phyloP scores from a whole-genome alignment of 2,113 vertebrate species.

The Salvelinus namaycush region DNA sequence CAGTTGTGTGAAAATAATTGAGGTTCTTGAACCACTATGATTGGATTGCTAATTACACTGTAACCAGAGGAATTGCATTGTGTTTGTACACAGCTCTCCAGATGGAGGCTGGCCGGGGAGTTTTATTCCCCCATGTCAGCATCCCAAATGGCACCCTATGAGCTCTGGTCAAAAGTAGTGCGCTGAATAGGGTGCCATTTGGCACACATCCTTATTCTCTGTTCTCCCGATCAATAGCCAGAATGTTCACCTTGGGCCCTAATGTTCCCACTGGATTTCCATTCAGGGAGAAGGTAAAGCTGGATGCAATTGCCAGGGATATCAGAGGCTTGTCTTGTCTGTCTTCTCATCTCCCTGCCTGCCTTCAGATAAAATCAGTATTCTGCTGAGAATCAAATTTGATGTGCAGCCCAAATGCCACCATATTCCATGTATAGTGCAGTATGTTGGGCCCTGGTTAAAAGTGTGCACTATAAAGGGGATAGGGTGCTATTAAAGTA shows the following conservation, averaged over 20 bases:
- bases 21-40: not conserved
- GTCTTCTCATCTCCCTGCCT: not conserved
- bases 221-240: not conserved
- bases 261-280: not conserved
- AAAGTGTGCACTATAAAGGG: not conserved
- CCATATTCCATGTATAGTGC: too few species aligned
- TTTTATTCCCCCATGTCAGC: too few species aligned
- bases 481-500: not conserved
- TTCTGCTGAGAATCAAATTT: too few species aligned
- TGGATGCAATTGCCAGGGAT: not conserved
- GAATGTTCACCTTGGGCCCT: conserved; percentile 1
- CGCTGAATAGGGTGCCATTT: not conserved
- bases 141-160: too few species aligned
- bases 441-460: not conserved
- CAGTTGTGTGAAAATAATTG: not conserved
- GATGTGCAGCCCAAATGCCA: not conserved
- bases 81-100: not conserved
- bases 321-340: not conserved
- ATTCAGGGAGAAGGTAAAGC: too few species aligned
- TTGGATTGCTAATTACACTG: not conserved
- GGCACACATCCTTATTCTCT: too few species aligned
- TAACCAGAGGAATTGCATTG: not conserved
- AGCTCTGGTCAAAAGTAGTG: not conserved
- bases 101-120: not conserved
- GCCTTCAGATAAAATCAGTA: not conserved